Percentiles rank a stretch among this genome's conserved stretches.
Conservation (phyloP, 2,888 invertebrate genomes). For the Carterocephalus palaemon region DNA sequence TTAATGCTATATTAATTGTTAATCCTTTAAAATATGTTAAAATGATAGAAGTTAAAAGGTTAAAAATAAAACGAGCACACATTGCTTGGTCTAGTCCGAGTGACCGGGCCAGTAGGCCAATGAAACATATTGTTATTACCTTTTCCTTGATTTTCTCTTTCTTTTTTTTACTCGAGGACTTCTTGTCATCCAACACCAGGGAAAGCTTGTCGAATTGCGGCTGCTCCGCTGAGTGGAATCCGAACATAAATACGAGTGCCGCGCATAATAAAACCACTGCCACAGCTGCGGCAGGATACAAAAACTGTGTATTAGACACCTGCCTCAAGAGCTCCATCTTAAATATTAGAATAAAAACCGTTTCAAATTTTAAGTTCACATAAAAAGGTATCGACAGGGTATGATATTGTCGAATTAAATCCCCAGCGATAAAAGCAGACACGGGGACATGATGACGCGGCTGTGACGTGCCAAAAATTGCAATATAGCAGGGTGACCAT, state of each 20-base stretch:
- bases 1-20: neutral
- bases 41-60: constrained; percentile 60
- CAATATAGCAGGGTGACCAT: constrained; percentile 26
- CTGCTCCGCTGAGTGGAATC: constrained; percentile 88
- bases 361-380: constrained; percentile 63
- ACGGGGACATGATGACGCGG: constrained; percentile 83
- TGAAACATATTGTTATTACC: constrained; percentile 62
- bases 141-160: constrained; percentile 86
- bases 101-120: constrained; percentile 41
- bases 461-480: constrained; percentile 81
- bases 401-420: constrained; percentile 73
- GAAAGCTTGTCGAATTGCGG: constrained; percentile 88
- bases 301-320: constrained; percentile 77
- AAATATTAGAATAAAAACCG: constrained; percentile 48
- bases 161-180: constrained; percentile 82
- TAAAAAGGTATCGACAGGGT: constrained; percentile 69
- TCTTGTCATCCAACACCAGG: constrained; percentile 81
- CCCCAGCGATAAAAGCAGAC: constrained; percentile 75
- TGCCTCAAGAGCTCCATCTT: constrained; percentile 81
- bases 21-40: constrained; percentile 41
- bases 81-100: constrained; percentile 38
- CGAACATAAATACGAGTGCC: constrained; percentile 86
- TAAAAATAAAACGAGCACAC: constrained; percentile 74
- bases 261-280: constrained; percentile 84
- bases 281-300: constrained; percentile 78